Evolutionary conservation across 1,140 invertebrate genomes (phyloP).

Genomic region (Meloidogyne floridensis): DNA sequence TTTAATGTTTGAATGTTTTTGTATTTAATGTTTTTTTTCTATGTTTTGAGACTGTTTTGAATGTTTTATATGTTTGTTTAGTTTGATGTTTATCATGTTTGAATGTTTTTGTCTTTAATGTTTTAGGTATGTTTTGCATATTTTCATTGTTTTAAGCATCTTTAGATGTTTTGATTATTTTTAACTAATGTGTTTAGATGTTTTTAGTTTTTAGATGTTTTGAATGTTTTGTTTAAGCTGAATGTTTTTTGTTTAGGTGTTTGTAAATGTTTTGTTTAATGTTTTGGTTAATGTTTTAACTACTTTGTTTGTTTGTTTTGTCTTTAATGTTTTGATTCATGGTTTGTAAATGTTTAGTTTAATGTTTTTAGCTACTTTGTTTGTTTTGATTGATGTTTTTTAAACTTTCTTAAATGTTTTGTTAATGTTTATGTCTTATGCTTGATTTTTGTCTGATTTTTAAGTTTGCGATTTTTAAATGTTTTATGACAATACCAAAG

Average conservation of each 20-base stretch:
- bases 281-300: not conserved
- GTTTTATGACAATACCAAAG: constrained; percentile 40
- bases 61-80: too few relatives aligned
- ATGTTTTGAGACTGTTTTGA: too few relatives aligned
- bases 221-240: too few relatives aligned
- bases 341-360: too few relatives aligned
- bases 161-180: too few relatives aligned
- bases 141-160: not conserved
- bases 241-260: too few relatives aligned
- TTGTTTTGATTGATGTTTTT: not conserved
- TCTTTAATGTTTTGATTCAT: not conserved
- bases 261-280: too few relatives aligned
- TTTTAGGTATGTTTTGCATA: not conserved
- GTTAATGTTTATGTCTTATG: too few relatives aligned
- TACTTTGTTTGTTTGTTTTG: not conserved
- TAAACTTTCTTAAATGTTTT: not conserved
- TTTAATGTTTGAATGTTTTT: not conserved
- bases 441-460: too few relatives aligned
- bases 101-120: not conserved
- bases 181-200: not conserved
- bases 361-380: not conserved
- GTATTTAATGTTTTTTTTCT: not conserved
- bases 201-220: too few relatives aligned
- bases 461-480: too few relatives aligned
- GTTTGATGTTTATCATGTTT: too few relatives aligned